Conservation (phyloP, 2,797 vertebrate species). For the Anisognathus igniventris region DNA sequence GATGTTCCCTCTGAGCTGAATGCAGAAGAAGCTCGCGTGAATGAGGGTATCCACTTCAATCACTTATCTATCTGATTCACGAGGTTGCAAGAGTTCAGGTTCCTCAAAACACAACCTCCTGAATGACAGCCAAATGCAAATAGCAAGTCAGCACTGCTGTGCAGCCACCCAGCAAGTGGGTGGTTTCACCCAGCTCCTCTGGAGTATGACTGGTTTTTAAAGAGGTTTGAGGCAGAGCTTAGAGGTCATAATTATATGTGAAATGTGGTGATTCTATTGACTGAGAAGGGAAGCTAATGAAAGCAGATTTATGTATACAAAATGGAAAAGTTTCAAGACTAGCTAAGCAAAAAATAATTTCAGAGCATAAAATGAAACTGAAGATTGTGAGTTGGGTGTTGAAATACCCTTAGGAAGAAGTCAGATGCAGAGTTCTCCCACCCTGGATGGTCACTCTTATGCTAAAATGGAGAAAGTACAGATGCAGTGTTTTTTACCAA, state of each 20-base stretch:
- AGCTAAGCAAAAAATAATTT: constrained; percentile 10
- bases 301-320: constrained; percentile 2
- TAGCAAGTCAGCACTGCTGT: background rate
- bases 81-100: background rate
- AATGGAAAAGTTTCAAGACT: background rate
- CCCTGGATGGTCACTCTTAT: background rate
- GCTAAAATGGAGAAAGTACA: background rate
- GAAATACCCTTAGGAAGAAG: background rate
- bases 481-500: background rate
- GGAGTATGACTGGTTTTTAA: background rate
- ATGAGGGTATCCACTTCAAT: background rate
- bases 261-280: background rate
- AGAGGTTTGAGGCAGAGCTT: background rate
- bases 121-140: background rate
- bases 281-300: background rate
- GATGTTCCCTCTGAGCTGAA: background rate
- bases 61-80: background rate
- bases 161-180: background rate
- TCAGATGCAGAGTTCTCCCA: background rate
- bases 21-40: background rate
- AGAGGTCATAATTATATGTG: background rate
- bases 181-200: background rate
- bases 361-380: background rate
- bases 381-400: background rate
- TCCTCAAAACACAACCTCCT: background rate